Base-by-base conservation (phyloP, 1,140 invertebrate species). In the Myzus persicae region DNA sequence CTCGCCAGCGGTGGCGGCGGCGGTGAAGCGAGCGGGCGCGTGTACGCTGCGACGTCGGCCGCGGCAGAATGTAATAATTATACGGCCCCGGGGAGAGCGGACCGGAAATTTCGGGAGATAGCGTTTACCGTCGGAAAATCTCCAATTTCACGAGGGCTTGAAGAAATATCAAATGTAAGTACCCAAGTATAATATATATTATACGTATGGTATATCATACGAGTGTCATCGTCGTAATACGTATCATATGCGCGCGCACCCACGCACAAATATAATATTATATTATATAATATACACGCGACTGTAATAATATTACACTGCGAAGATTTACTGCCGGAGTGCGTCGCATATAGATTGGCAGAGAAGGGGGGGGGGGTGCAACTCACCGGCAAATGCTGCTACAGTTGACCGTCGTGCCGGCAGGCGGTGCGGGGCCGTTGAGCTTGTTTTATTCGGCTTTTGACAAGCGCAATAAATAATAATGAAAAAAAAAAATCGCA, bases 391-490 rank as follows among this genome's bases (percentile, higher is more conserved):
- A 40, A 40, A 38, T 26, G 26, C 31, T 22, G 6, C 9, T 38
- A 46, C 46, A 48, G 85, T 51, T 89, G 87, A 51, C 87, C 46
- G 87, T 36, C 87, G n/a, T 20, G n/a, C 7, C 1, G 82, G 7
- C 18, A 46, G 20, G 14, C 14, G 44, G 31, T 18, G 18, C 7
- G 44, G 44, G 44, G 20, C 11, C n/a, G 24, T 85, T 40, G 85
- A 24, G 40, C 40, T n/a, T 48, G 44, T 88, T 76, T 76, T 36
- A 88, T 88, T 48, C 22, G 67, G 18, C 4, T 91, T 46, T 48
- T 31, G 59, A 81, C 90, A 46, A 91, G 8, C 40, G 91, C 81
- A 84, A 92, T 92, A 92, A 92, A 92, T 85, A 93, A 84, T 31
- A 84, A 42, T 42, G 11, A 91, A 91, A 85, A 42, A 44, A 42